Base-by-base conservation (phyloP, 2,888 invertebrate species). In the Pheosia gnoma region DNA sequence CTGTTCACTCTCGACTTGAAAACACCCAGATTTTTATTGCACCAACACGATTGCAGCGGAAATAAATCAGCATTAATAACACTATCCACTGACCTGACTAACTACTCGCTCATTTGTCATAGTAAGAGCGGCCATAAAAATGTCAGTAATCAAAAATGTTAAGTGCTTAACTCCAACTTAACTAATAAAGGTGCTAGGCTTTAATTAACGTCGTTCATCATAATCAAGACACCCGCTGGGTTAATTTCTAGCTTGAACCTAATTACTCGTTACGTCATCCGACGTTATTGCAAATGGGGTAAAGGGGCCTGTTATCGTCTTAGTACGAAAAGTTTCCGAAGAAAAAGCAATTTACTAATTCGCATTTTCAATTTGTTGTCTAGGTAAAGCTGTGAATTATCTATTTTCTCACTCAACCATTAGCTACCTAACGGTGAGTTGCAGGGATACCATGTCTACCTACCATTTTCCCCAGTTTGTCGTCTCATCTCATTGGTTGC, bases 151-250 rank as follows among this genome's bases (percentile, higher is more conserved):
- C 56, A 56, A 66, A 70, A 65, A 66, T 62, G 37, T 66, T 59
- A 59, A 64, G 59, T 59, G 49, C 51, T 59, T 54, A 62, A 59
- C 43, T 62, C 8, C 13, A 57, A 70, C 56, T 57, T 62, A 38
- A 60, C 25, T 52, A 61, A 53, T 53, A 61, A 61, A 64, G 61
- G 51, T 63, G 3, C 68, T 55, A 61, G 58, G 63, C 59, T 66
- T 59, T 69, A 63, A 70, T 72, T 67, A 67, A 58, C 57, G 59
- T 68, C 69, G 75, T 77, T 75, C 73, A 74, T 79, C 72, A 72
- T 71, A 74, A 72, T 75, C 71, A 70, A 68, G 74, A 70, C 63
- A 61, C 63, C 67, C 63, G 62, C 55, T 57, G 59, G 62, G 65
- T 67, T 72, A 78, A 76, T 72, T 75, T 71, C 65, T 66, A 66